Evolutionary conservation across 2,797 vertebrate genomes (phyloP), one percentile per base, ranked within the genome.

Genomic region (Artibeus jamaicensis): DNA sequence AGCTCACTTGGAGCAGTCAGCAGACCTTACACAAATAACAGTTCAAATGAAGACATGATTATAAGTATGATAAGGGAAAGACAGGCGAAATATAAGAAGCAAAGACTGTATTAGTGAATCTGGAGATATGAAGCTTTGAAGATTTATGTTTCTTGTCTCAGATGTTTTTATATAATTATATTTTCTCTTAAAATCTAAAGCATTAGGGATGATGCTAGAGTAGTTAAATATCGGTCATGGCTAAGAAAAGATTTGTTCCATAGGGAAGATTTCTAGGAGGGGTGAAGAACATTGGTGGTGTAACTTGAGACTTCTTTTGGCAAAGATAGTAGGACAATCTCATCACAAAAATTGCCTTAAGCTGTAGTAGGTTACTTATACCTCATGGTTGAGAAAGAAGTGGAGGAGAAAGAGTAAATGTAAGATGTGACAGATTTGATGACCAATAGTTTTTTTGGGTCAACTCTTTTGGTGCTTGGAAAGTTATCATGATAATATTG

Each of bases 161-260:
- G 65, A 89, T 89, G n/a, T 93, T 97, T 97, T 96, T 93, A 2
- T 46, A 76, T 88, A 95, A 62, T 37, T 50, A 89, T 81, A 53
- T 96, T 96, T 96, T 68, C 78, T 90, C n/a, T 93, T 92, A 94
- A 95, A 82, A 87, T 29, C n/a, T 93, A 16, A 15, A 83, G 42
- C 53, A 50, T 32, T 73, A 74, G 87, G 98, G 91, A 97, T 96
- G 90, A 84, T 71, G 9, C 57, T 95, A 97, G 98, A 92, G 78
- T 97, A 94, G 97, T 97, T 98, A 97, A 92, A 90, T 90, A 89
- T 74, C 77, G 95, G 16, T 93, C 97, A 83, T 82, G 59, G 94
- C 95, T 97, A 97, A 95, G 97, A 68, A 91, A 98, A 98, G 89
- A 96, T 92, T 85, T 97, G 89, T 90, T 92, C 84, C 92, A 55